phyloP scores from a whole-genome alignment of 1,140 invertebrate species.

The Heliconius nattereri region DNA sequence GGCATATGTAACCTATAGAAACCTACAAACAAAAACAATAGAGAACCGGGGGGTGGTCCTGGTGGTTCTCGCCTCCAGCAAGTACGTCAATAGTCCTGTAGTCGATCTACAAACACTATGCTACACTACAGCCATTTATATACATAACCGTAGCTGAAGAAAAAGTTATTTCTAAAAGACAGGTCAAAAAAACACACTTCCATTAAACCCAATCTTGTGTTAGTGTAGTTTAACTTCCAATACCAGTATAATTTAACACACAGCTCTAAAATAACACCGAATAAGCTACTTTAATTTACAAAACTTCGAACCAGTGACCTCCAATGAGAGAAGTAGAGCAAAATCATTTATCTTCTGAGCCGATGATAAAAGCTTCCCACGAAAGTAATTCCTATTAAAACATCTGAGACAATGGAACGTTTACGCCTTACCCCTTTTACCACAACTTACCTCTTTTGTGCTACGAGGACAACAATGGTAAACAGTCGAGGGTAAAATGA shows the following conservation, averaged over 20 bases:
- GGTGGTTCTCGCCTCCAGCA: neutral
- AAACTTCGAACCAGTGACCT: neutral
- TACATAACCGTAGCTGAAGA: too few species aligned
- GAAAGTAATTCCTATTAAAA: conserved; percentile 6
- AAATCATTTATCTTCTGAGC: neutral
- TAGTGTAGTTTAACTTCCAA: too few species aligned
- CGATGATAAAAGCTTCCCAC: neutral
- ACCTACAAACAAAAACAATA: neutral
- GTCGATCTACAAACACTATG: neutral
- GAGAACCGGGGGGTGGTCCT: neutral
- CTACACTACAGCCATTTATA: too few species aligned
- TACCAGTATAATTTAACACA: too few species aligned
- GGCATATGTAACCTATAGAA: neutral
- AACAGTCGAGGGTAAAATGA: neutral
- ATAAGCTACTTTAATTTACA: too few species aligned
- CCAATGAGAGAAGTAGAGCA: neutral
- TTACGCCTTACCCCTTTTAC: conserved; percentile 1
- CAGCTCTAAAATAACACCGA: too few species aligned
- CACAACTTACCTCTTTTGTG: conserved; percentile 10
- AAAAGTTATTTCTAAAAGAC: too few species aligned
- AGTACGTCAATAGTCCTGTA: neutral
- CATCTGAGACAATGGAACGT: neutral
- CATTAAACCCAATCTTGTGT: too few species aligned
- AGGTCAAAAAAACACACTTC: too few species aligned
- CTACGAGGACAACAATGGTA: neutral